Evolutionary conservation across 2,797 vertebrate genomes (phyloP).

Genomic region (Lates japonicus): DNA sequence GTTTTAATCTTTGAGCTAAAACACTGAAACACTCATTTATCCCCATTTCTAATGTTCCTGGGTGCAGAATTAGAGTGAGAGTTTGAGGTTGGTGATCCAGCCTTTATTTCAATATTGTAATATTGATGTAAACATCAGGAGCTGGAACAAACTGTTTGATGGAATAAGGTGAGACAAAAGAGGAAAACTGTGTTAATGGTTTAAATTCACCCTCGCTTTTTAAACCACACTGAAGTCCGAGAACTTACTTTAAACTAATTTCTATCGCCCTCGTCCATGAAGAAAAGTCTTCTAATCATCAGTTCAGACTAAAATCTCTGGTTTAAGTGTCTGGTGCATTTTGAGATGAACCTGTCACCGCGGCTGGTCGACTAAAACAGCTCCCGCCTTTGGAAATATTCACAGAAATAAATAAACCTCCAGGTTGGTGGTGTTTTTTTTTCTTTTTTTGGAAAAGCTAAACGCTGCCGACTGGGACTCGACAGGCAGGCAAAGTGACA

Average conservation of each 20-base stretch:
- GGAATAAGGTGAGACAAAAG: background rate
- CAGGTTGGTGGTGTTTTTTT: constrained; percentile 11
- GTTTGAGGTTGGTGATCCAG: too few relatives aligned
- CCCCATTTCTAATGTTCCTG: too few relatives aligned
- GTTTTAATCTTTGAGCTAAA: too few relatives aligned
- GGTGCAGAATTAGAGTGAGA: too few relatives aligned
- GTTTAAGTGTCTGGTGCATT: background rate
- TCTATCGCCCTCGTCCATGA: background rate
- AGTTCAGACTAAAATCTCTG: background rate
- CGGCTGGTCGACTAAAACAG: background rate
- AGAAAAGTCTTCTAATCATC: constrained; percentile 9
- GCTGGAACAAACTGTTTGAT: too few relatives aligned
- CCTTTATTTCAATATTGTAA: too few relatives aligned
- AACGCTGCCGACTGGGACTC: constrained; percentile 43
- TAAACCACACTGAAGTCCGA: background rate
- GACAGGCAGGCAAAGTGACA: constrained; percentile 58
- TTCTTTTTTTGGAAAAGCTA: background rate
- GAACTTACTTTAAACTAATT: background rate
- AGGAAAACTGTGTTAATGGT: background rate
- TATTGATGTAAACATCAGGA: too few relatives aligned
- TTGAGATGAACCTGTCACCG: background rate
- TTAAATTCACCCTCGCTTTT: accelerated
- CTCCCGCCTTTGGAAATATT: constrained; percentile 21
- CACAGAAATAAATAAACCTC: background rate
- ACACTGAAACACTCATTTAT: too few relatives aligned